Evolutionary conservation across 2,113 vertebrate genomes (phyloP).

Genomic region (Cebidichthys violaceus): DNA sequence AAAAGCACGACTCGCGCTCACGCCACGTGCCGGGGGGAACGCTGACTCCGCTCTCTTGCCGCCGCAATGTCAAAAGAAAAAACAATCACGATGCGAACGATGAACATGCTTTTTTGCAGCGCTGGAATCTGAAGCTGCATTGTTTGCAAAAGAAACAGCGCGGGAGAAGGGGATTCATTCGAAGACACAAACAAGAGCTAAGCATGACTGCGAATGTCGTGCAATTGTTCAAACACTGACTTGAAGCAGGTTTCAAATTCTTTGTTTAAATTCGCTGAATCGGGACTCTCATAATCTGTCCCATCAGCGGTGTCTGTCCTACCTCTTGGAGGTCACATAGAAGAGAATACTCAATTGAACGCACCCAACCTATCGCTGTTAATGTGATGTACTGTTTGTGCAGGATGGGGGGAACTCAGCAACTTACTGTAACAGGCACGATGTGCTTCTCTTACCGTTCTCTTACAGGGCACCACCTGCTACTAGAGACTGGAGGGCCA

Average conservation of each 20-base stretch:
- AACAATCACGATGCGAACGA: slow-evolving; percentile 31
- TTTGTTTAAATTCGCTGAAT: not conserved
- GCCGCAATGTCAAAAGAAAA: slow-evolving; percentile 18
- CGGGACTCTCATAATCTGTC: slow-evolving; percentile 33
- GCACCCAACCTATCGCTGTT: slow-evolving; percentile 16
- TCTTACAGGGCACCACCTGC: slow-evolving; percentile 24
- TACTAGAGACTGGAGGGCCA: slow-evolving; percentile 1
- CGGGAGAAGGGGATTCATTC: not conserved
- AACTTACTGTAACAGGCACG: slow-evolving; percentile 1
- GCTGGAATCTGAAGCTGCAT: not conserved
- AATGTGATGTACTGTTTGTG: slow-evolving; percentile 51
- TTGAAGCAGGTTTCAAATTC: not conserved
- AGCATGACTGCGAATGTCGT: slow-evolving; percentile 5
- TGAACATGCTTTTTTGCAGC: not conserved
- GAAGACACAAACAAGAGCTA: slow-evolving; percentile 10
- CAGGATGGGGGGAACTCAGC: slow-evolving; percentile 38
- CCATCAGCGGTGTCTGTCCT: slow-evolving; percentile 38
- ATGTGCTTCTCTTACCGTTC: not conserved
- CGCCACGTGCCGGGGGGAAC: not conserved
- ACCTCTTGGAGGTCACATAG: slow-evolving; percentile 26
- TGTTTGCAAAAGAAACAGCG: not conserved
- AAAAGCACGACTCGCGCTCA: slow-evolving; percentile 32
- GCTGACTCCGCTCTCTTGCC: slow-evolving; percentile 29
- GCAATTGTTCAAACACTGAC: not conserved
- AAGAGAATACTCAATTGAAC: slow-evolving; percentile 36